Base-by-base conservation (phyloP, 2,113 vertebrate genomes). In the Serinus canaria region DNA sequence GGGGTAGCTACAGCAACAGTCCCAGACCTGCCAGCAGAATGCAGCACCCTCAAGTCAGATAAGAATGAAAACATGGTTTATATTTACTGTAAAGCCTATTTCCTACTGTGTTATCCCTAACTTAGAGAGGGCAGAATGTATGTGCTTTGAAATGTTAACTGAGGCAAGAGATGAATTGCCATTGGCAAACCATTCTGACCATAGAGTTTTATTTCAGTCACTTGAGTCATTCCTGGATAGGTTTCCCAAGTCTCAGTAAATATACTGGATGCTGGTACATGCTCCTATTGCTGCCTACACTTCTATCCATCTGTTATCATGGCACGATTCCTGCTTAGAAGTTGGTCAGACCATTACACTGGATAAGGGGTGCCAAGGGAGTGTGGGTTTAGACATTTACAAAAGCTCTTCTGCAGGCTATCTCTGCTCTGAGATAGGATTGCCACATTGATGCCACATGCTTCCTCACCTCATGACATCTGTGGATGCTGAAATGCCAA, bases 261-360 rank as follows among this genome's bases (percentile, higher is more conserved):
- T 83, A 91, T 73, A 62, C 24, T 96, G 77, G 77, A 89, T 89
- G 43, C 37, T 92, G 35, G 69, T 93, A 94, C 91, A 87, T 92
- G 67, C 92, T 95, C 87, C 91, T 95, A 10, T 97, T 94, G 92
- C 95, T 96, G 94, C 88, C 92, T 92, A 89, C 89, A 87, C 86
- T 89, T 92, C 70, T 63, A 92, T 13, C 96, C 96, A 96, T 97
- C 96, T 97, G 96, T 94, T 89, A 63, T 24, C 52, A 76, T 97
- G 96, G 96, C 94, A 76, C 4, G 35, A 41, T 89, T 96, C 96
- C 96, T 91, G 24, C 92, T 87, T 96, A 76, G 64, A 89, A 92
- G 66, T 92, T 97, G 83, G 83, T 95, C 2, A 20, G 63, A 83
- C 87, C 72, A 77, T 91, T 95, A 80, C 50, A 50, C 55, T 89